Evolutionary conservation across 2,888 invertebrate genomes (phyloP).

Genomic region (Druceiella hillmani): DNA sequence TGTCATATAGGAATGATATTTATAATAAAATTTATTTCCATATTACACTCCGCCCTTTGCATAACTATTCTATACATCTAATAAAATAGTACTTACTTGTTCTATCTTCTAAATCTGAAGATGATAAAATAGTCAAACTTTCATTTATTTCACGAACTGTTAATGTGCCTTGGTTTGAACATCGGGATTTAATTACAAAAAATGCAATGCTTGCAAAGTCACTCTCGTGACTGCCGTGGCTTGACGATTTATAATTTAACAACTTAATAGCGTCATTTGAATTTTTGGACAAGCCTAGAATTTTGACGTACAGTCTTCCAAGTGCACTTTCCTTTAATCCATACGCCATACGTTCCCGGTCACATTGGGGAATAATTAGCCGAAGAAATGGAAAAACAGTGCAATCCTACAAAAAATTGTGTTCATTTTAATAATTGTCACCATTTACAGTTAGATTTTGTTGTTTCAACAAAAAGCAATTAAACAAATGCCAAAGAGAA

Average conservation of each 20-base stretch:
- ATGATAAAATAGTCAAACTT: constrained; percentile 69
- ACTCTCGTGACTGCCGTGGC: constrained; percentile 42
- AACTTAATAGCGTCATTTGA: constrained; percentile 43
- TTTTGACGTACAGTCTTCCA: constrained; percentile 66
- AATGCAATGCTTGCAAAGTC: constrained; percentile 82
- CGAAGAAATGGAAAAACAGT: constrained; percentile 71
- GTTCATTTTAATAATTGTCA: background rate
- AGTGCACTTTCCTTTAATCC: constrained; percentile 77
- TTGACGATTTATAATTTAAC: constrained; percentile 41
- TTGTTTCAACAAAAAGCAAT: no score
- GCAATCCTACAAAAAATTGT: constrained; percentile 39
- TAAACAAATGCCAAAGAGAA: no score
- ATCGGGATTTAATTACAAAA: constrained; percentile 58
- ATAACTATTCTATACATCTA: no score
- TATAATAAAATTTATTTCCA: no score
- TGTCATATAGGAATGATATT: no score
- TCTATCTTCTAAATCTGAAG: constrained; percentile 57
- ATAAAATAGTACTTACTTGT: constrained; percentile 43
- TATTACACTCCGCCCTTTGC: no score
- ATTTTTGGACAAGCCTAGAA: constrained; percentile 66
- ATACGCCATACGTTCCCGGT: constrained; percentile 75
- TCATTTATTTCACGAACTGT: constrained; percentile 67
- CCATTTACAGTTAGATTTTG: background rate
- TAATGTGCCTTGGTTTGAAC: constrained; percentile 41
- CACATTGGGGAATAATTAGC: constrained; percentile 71